Conservation (phyloP, 2,888 invertebrate species). For the Mesorhabditis belari region DNA sequence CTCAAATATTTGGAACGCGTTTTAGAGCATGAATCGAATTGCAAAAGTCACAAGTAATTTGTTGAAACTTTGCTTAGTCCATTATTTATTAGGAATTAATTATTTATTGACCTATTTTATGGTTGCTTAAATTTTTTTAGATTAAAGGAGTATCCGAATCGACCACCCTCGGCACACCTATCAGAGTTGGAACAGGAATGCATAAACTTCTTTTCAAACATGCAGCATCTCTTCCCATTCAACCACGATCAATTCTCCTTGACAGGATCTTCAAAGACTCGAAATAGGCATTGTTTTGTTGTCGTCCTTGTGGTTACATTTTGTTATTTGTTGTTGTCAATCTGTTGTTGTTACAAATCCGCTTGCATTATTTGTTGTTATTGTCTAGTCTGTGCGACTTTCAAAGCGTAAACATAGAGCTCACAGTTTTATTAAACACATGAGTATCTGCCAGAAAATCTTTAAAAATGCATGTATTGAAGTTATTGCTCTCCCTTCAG, state of each 20-base stretch:
- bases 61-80: too few relatives aligned
- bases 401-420: too few relatives aligned
- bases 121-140: slow-evolving; percentile 11
- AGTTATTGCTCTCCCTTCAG: too few relatives aligned
- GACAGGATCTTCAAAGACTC: slow-evolving; percentile 5
- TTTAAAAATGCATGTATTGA: too few relatives aligned
- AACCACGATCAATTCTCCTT: slow-evolving; percentile 20
- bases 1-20: too few relatives aligned
- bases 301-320: background rate
- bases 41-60: slow-evolving; percentile 18
- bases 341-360: background rate
- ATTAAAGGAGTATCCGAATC: slow-evolving; percentile 96
- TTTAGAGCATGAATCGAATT: too few relatives aligned
- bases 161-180: slow-evolving; percentile 80
- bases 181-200: slow-evolving; percentile 59
- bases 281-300: background rate
- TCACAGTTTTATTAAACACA: too few relatives aligned
- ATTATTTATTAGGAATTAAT: too few relatives aligned
- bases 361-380: background rate
- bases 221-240: slow-evolving; percentile 11
- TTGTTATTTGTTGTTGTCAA: background rate
- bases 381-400: too few relatives aligned
- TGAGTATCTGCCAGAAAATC: too few relatives aligned
- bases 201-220: slow-evolving; percentile 49
- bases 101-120: background rate